Base-by-base conservation (phyloP, 2,113 vertebrate genomes). In the Pollachius pollachius region DNA sequence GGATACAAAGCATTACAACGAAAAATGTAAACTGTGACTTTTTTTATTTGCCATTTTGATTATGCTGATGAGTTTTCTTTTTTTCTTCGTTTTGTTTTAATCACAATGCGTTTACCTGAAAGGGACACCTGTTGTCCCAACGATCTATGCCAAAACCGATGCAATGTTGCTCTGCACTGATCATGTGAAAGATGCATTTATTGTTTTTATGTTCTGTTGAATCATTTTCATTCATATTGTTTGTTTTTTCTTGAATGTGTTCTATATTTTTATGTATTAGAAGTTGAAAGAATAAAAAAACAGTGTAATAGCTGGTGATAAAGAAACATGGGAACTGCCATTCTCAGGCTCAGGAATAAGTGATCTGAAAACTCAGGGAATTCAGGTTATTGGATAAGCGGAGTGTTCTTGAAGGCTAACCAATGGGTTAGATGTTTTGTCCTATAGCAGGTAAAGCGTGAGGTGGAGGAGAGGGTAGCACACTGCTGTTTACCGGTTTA, bases 351-450 rank as follows among this genome's bases (percentile, higher is more conserved):
- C 89, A 90, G 87, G 88, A 90, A 87, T 80, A 52, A 21, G 65
- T 73, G 79, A 84, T 86, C 85, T 84, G 85, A 87, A 85, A 88
- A 83, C 91, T 92, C 91, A 91, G 91, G 90, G 88, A 92, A 81
- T 78, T 85, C 77, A 75, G 85, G 83, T 88, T 80, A 82, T 82
- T 72, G 70, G 11, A 57, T 77, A 72, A 64, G 68, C 79, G 78
- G 74, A 69, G 75, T 79, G 65, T 74, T 85, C 64, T 18, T 67
- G 75, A 60, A 69, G 34, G 27, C 79, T 18, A 48, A 70, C 62
- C 56, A 25, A 74, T 58, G 64, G 71, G 67, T 73, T 23, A 18
- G 58, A 67, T 67, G 48, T 59, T 72, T 69, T 74, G 73, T 27
- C 15, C 5, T 41, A 71, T 59, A 48, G 41, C 21, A 81, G 74